Evolutionary conservation across 2,888 invertebrate genomes (phyloP), one percentile per base, ranked within the genome.

Genomic region (Drosophila greeni): DNA sequence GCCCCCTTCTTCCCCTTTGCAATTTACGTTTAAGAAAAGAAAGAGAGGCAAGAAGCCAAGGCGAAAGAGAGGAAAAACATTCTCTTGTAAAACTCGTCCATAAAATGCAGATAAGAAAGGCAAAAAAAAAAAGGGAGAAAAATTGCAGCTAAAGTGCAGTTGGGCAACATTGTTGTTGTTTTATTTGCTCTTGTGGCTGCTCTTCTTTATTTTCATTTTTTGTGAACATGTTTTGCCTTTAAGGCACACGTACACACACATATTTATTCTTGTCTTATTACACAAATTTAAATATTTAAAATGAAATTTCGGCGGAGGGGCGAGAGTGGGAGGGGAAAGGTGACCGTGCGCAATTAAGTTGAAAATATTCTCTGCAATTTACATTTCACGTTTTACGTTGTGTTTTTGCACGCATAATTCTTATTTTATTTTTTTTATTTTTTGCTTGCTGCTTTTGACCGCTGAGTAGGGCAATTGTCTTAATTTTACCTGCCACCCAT

Each of bases 221-320:
- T 24, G n/a, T 11, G 18, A 55, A 31, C 39, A 40, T 43, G 33
- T 42, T 43, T 42, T 42, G 51, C 31, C 55, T 60, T 52, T 59
- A 57, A 51, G 65, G 39, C 66, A 37, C 33, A 37, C 26, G 34
- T 18, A 29, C 33, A 24, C 20, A 16, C 18, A 39, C 59, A 57
- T 59, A 62, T 73, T 73, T 76, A 67, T 76, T 71, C 77, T 60
- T 71, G 78, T 75, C 82, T 81, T 84, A 72, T 76, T 76, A 76
- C 75, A 67, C 23, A 39, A 62, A 62, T 62, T 53, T 66, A 66
- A 62, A 62, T 62, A 66, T 66, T 62, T 66, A 11, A 66, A 62
- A 53, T 53, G 33, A 62, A 42, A 42, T 42, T 66, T n/a, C 18
- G 31, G 24, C n/a, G 14, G 16, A 5, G 42, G 16, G 24, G n/a